These are phyloP conservation scores for Chelonus insularis DNA, from an alignment of 1,140 invertebrate genomes.

Conservation along the genomic window DNA sequence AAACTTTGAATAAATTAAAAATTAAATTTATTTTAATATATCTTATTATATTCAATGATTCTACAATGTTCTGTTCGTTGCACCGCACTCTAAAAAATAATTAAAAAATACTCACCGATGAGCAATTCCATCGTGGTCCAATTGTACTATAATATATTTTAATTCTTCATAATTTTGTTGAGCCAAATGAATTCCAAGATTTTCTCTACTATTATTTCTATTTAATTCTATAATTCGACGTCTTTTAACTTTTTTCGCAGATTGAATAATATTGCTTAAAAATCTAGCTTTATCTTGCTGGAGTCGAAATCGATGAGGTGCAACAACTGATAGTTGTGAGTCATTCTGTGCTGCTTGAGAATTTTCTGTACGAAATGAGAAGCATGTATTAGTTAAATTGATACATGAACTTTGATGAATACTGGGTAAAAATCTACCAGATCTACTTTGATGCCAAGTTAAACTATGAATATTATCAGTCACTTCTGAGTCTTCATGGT, in stretches of 20 bases:
- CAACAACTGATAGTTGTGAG: constrained; percentile 11
- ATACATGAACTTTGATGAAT: constrained; percentile 48
- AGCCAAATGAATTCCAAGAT: constrained; percentile 70
- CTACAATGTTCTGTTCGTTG: no score
- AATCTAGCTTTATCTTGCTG: constrained; percentile 56
- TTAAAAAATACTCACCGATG: constrained; percentile 68
- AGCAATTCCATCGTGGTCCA: constrained; percentile 79
- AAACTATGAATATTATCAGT: constrained; percentile 43
- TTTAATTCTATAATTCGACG: constrained; percentile 51
- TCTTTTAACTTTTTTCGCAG: constrained; percentile 44
- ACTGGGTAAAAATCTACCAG: constrained; percentile 51
- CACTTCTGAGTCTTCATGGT: constrained; percentile 23
- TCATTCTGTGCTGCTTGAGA: neutral
- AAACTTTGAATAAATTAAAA: no score
- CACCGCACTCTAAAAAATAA: no score
- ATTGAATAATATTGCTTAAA: constrained; percentile 53
- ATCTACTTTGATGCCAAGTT: constrained; percentile 54
- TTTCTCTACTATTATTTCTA: constrained; percentile 68
- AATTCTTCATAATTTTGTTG: constrained; percentile 69
- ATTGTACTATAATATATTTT: constrained; percentile 79
- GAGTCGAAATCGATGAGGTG: constrained; percentile 48
- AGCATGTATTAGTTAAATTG: constrained; percentile 23
- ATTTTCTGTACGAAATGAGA: constrained; percentile 30
- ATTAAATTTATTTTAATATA: no score
- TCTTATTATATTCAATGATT: no score